Conservation (phyloP, 2,113 vertebrate genomes). For the Cyphomyrus discorhynchus region DNA sequence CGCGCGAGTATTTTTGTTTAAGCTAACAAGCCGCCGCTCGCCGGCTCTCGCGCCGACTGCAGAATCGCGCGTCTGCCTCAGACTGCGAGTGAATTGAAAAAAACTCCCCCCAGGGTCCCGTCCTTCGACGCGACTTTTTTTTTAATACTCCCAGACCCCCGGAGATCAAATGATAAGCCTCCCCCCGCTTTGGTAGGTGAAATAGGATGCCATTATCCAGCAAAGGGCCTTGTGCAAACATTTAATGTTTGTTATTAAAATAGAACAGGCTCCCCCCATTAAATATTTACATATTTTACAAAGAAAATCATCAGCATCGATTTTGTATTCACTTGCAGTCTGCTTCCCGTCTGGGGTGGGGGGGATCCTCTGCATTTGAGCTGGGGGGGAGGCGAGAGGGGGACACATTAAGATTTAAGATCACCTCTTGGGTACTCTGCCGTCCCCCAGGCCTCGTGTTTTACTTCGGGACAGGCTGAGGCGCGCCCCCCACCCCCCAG, state of each 20-base stretch:
- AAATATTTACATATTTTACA: slow-evolving; percentile 12
- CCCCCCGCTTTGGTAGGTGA: not conserved
- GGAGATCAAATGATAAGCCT: not conserved
- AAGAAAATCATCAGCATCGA: slow-evolving; percentile 8
- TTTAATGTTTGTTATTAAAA: slow-evolving; percentile 12
- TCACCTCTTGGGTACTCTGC: not conserved
- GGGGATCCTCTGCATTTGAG: no score
- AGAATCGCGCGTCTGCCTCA: not conserved
- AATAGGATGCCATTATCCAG: not conserved
- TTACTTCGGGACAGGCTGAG: not conserved
- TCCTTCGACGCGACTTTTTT: not conserved
- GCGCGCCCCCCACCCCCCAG: not conserved
- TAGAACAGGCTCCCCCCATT: slow-evolving; percentile 5
- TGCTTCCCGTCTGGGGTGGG: no score
- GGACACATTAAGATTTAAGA: not conserved
- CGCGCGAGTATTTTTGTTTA: not conserved
- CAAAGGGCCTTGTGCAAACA: not conserved
- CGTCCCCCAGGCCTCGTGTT: not conserved
- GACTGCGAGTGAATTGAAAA: not conserved
- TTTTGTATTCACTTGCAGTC: slow-evolving; percentile 13
- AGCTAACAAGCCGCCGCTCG: slow-evolving; percentile 3
- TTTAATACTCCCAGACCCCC: not conserved
- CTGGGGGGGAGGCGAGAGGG: not conserved
- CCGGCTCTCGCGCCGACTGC: not conserved
- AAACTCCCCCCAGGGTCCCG: not conserved